phyloP scores from a whole-genome alignment of 2,797 vertebrate genomes.

The Melanotaenia boesemani region DNA sequence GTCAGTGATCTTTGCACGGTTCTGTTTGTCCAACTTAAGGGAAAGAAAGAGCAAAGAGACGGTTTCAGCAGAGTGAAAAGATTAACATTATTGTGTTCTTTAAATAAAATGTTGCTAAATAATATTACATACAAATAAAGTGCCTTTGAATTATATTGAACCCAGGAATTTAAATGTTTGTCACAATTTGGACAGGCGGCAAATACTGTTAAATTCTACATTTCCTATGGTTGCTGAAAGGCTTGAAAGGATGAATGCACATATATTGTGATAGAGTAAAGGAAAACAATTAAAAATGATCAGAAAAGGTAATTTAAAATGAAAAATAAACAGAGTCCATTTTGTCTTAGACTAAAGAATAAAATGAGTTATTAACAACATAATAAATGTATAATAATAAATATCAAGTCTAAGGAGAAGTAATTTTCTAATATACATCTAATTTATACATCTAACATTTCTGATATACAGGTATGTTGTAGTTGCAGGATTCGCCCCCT shows the following conservation, averaged over 20 bases:
- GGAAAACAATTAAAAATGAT: not conserved
- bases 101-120: too few relatives aligned
- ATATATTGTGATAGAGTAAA: not conserved
- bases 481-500: not conserved
- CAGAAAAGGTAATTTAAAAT: not conserved
- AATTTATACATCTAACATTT: not conserved
- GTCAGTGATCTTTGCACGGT: slow-evolving; percentile 98
- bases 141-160: not conserved
- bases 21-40: slow-evolving; percentile 93
- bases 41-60: not conserved
- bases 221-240: not conserved
- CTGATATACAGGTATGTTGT: not conserved
- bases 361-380: too few relatives aligned
- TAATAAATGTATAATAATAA: not conserved
- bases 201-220: not conserved
- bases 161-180: not conserved
- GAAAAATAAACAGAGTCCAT: not conserved
- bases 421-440: too few relatives aligned
- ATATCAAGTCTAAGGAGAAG: not conserved
- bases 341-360: too few relatives aligned
- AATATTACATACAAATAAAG: not conserved
- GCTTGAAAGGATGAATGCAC: not conserved
- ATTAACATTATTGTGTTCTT: not conserved
- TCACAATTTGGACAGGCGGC: not conserved
- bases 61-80: not conserved